Percentiles rank a stretch among this genome's conserved stretches.
These are phyloP conservation scores for Andrena marginata DNA, from an alignment of 2,888 invertebrate species.

Conservation along the genomic window DNA sequence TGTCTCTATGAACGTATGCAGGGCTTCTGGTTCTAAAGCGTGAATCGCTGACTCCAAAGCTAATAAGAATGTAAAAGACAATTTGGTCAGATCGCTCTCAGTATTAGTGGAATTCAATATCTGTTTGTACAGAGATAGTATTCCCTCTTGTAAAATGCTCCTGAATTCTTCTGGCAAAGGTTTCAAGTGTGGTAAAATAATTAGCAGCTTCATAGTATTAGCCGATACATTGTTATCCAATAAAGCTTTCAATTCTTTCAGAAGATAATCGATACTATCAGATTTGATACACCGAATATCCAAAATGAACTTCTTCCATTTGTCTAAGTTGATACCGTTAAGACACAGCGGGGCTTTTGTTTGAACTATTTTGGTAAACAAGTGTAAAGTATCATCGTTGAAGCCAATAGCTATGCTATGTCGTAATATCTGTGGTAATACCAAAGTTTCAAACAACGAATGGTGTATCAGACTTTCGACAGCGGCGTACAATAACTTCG, in stretches of 20 bases:
- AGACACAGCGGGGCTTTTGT: constrained; percentile 89
- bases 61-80: constrained; percentile 86
- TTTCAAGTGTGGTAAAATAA: constrained; percentile 80
- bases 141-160: constrained; percentile 64
- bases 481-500: constrained; percentile 88
- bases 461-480: constrained; percentile 89
- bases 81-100: constrained; percentile 53
- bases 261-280: constrained; percentile 69
- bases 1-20: constrained; percentile 84
- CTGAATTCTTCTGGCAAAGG: constrained; percentile 68
- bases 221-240: constrained; percentile 68
- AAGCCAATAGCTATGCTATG: constrained; percentile 87
- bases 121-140: constrained; percentile 67
- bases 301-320: constrained; percentile 90
- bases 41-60: constrained; percentile 88
- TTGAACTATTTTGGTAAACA: constrained; percentile 89
- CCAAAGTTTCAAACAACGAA: constrained; percentile 90
- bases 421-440: constrained; percentile 89
- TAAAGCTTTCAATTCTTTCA: constrained; percentile 71
- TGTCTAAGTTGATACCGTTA: constrained; percentile 87
- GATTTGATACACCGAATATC: constrained; percentile 81
- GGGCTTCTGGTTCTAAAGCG: constrained; percentile 85
- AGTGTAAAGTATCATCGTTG: constrained; percentile 86
- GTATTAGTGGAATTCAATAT: constrained; percentile 53
- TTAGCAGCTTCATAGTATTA: constrained; percentile 74